These are phyloP conservation scores for Sebastes vulpes DNA, from an alignment of 2,797 vertebrate genomes.

Conservation along the genomic window DNA sequence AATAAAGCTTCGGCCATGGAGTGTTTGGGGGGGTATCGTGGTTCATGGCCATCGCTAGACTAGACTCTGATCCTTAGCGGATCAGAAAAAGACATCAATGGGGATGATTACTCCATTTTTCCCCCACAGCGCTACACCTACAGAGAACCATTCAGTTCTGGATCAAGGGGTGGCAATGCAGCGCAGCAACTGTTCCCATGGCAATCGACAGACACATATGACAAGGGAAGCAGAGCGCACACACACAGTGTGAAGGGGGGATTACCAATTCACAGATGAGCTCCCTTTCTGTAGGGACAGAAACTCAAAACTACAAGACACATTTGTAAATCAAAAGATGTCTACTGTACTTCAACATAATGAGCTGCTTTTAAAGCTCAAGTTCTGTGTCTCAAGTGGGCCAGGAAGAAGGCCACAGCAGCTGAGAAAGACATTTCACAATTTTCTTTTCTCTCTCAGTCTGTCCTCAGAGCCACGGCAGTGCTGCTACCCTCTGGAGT, in stretches of 20 bases:
- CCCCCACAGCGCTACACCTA: slow-evolving; percentile 28
- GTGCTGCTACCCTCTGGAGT: slow-evolving; percentile 30
- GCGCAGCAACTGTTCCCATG: slow-evolving; percentile 73
- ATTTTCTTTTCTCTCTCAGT: slow-evolving; percentile 1
- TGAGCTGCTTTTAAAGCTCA: not conserved
- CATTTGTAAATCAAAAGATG: slow-evolving; percentile 16
- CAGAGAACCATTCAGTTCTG: slow-evolving; percentile 52
- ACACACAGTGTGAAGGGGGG: not conserved
- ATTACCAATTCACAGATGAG: slow-evolving; percentile 39
- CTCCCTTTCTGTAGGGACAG: not conserved
- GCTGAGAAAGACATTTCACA: slow-evolving; percentile 48
- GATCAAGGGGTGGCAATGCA: slow-evolving; percentile 45
- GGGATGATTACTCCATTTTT: slow-evolving; percentile 43
- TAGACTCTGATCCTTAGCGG: slow-evolving; percentile 6
- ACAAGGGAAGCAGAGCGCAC: slow-evolving; percentile 25
- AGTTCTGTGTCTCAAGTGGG: slow-evolving; percentile 28
- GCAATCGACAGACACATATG: slow-evolving; percentile 54
- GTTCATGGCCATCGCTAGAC: slow-evolving; percentile 2
- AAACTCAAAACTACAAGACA: not conserved
- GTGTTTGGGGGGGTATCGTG: not conserved
- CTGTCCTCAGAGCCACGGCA: slow-evolving; percentile 7
- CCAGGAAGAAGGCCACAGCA: slow-evolving; percentile 31
- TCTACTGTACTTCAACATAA: not conserved
- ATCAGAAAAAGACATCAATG: slow-evolving; percentile 53
- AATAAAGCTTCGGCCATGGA: slow-evolving; percentile 27